Evolutionary conservation across 1,140 invertebrate genomes (phyloP).

Genomic region (Leptinotarsa lineolata): DNA sequence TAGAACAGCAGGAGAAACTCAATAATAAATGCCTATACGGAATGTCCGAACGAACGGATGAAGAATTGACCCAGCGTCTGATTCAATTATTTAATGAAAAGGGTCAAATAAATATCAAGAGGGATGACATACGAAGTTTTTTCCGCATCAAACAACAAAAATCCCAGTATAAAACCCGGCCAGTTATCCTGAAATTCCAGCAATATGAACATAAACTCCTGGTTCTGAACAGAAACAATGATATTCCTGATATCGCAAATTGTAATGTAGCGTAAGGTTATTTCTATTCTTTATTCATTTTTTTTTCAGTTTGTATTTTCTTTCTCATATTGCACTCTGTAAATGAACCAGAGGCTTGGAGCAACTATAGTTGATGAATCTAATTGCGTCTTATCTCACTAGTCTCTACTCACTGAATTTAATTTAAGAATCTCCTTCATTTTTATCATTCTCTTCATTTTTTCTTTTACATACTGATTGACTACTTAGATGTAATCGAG

Average conservation of each 20-base stretch:
- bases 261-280: background rate
- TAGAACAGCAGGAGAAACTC: constrained; percentile 3
- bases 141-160: background rate
- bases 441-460: background rate
- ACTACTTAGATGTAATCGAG: constrained; percentile 12
- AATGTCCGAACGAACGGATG: constrained; percentile 8
- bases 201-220: background rate
- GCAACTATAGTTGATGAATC: background rate
- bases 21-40: constrained; percentile 1
- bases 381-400: constrained; percentile 2
- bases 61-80: background rate
- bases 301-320: background rate
- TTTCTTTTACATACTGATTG: background rate
- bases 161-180: background rate
- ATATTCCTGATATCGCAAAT: background rate
- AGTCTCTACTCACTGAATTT: background rate
- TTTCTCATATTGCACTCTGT: background rate
- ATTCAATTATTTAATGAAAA: constrained; percentile 16
- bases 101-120: background rate
- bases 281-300: background rate
- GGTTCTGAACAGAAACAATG: constrained; percentile 4
- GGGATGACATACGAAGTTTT: background rate
- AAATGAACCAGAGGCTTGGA: background rate
- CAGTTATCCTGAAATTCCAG: constrained; percentile 1
- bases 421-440: background rate